Base-by-base conservation (phyloP, 1,140 invertebrate genomes). In the Eciton burchellii region DNA sequence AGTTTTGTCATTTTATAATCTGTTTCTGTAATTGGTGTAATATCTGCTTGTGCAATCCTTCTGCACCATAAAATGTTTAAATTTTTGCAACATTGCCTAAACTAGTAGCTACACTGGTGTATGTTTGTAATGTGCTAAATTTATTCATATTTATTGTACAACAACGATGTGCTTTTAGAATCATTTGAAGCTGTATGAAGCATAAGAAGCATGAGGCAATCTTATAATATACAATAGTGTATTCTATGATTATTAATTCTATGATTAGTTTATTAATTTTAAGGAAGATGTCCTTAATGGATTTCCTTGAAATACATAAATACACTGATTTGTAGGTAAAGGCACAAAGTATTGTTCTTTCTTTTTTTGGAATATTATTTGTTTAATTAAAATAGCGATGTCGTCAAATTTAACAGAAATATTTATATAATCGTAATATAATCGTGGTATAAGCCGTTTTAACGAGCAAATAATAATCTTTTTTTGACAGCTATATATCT, bases 31-130 rank as follows among this genome's bases (percentile, higher is more conserved):
- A 82, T 90, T 76, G 47, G 76, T 88, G 84, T 87, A 87, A 86
- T 82, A 87, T 86, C 70, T 71, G 87, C 89, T 88, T 88, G 86
- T 85, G 88, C 85, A 81, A 88, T 89, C 81, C 74, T 88, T 88
- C 87, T 90, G 89, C 88, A 88, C 86, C 87, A 89, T 87, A 87
- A 88, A 76, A 76, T 88, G 35, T 70, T 81, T 72, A 84, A 90
- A 84, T 84, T 87, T 81, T 84, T 84, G 84, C 83, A 79, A 45
- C 84, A 74, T 86, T 85, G 43, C 65, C 52, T 72, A 76, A 87
- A 54, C 35, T 84, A 54, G 60, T 43, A 81, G 66, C 52, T 45
- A 83, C 24, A 72, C 52, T 82, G 14, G 81, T 83, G 73, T 72
- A 68, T 54, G 35, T 85, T 85, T 65, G 54, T 86, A 66, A 86